Evolutionary conservation across 1,140 invertebrate species (phyloP).

Genomic region (Chionoecetes opilio): DNA sequence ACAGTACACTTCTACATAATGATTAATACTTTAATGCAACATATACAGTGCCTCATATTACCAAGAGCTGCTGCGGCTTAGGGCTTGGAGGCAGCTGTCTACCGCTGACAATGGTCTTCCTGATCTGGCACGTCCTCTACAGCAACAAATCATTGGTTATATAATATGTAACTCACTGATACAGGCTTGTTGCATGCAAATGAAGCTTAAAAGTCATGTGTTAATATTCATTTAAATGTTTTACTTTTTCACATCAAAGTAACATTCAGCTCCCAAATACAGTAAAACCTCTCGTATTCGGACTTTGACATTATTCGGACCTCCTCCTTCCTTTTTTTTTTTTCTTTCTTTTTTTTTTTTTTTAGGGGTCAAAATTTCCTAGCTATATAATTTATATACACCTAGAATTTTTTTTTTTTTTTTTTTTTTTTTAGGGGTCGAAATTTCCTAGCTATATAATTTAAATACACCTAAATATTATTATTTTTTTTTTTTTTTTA

Average conservation of each 20-base stretch:
- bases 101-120: constrained; percentile 32
- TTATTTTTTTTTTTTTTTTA: too few species aligned
- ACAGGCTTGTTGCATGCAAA: background rate
- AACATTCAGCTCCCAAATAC: background rate
- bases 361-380: too few species aligned
- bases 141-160: constrained; percentile 38
- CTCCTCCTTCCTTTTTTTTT: too few species aligned
- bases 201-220: background rate
- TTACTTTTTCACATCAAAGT: background rate
- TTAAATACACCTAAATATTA: too few species aligned
- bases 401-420: too few species aligned
- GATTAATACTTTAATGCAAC: background rate
- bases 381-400: too few species aligned
- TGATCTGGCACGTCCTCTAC: constrained; percentile 44
- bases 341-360: too few species aligned
- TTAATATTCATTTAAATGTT: background rate
- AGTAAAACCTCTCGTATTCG: too few species aligned
- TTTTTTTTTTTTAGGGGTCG: too few species aligned
- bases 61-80: constrained; percentile 68
- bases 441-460: too few species aligned
- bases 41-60: constrained; percentile 45
- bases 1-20: background rate
- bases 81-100: constrained; percentile 57
- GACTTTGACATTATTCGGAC: too few species aligned
- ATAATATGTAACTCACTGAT: background rate